These are phyloP conservation scores for Chrysaora quinquecirrha DNA, from an alignment of 30 jellyfish, hydroid and myxozoan genomes.

Conservation along the genomic window DNA sequence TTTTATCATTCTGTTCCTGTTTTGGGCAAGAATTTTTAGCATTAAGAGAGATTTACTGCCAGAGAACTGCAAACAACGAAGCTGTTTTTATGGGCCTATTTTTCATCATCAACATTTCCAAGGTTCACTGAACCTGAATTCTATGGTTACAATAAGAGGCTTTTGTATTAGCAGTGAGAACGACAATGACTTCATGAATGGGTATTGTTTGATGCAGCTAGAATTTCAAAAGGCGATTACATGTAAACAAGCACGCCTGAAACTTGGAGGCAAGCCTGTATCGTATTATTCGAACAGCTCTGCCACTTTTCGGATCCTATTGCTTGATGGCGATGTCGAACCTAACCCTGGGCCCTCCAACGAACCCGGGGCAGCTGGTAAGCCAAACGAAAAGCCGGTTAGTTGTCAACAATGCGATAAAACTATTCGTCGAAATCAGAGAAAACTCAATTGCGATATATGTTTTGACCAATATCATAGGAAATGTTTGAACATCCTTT, in stretches of 20 bases:
- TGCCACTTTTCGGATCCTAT: slow-evolving; percentile 11
- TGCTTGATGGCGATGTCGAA: slow-evolving; percentile 17
- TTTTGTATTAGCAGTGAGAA: slow-evolving; percentile 5
- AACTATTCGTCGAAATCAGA: slow-evolving; percentile 7
- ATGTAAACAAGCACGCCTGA: slow-evolving; percentile 23
- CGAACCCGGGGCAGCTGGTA: background rate
- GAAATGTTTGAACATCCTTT: slow-evolving; percentile 6
- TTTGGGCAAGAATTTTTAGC: too few species aligned
- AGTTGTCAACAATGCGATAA: slow-evolving; percentile 1
- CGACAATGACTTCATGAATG: slow-evolving; percentile 11
- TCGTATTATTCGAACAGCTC: slow-evolving; percentile 30
- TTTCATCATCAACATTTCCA: slow-evolving; percentile 4
- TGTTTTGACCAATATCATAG: slow-evolving; percentile 21
- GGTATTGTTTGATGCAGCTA: slow-evolving; percentile 8
- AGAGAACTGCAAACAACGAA: slow-evolving; percentile 18
- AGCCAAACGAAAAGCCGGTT: background rate
- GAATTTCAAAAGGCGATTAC: slow-evolving; percentile 14
- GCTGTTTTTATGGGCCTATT: slow-evolving; percentile 22
- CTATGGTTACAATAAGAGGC: slow-evolving; percentile 9
- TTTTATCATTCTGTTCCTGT: too few species aligned
- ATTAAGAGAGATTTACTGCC: too few species aligned
- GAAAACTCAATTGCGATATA: slow-evolving; percentile 15
- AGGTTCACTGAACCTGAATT: slow-evolving; percentile 11
- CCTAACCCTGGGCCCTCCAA: slow-evolving; percentile 19
- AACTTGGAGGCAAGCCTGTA: slow-evolving; percentile 36